Evolutionary conservation across 2,113 vertebrate species (phyloP), one percentile per base, ranked within the genome.

Genomic region (Pelodiscus sinensis): DNA sequence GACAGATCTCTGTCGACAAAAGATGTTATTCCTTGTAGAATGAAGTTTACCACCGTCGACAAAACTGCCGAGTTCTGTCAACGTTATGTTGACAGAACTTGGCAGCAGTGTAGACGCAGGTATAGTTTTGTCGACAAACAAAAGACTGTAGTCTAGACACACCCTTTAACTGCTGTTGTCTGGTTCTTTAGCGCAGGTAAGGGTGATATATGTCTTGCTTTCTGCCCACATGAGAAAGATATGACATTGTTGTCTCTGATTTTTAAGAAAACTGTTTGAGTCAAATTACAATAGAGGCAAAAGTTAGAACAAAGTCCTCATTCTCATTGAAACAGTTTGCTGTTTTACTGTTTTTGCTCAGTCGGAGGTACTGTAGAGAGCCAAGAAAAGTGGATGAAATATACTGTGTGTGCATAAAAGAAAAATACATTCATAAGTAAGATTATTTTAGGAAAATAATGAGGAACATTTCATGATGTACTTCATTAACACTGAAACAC

Each of bases 381-480:
- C 9, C 56, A 90, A 87, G n/a, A 92, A 90, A 94, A 87, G 91
- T 65, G 62, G 31, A 75, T 35, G 4, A 91, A 97, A 93, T 82
- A 12, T 1, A 52, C 91, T 92, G 87, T 79, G 94, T 89, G 79
- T 82, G 50, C 58, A 86, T 88, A 77, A 94, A 96, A 94, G 68
- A 82, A 94, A 92, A 90, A 85, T 78, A 78, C 31, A 87, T 93
- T 89, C 95, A 94, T 97, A 73, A 21, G 86, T 71, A 97, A 94
- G 86, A 94, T 94, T 94, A 85, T 92, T 96, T 95, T 89, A 96
- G 88, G 88, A 97, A 98, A 98, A 96, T 97, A 97, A 96, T 95
- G 94, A 92, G 88, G 96, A 81, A 73, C 86, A 95, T 71, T 35
- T 71, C 65, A 71, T 71, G n/a, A 35, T 19, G 93, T 77, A 87